Evolutionary conservation across 2,888 invertebrate species (phyloP).

Genomic region (Anoplius nigerrimus): DNA sequence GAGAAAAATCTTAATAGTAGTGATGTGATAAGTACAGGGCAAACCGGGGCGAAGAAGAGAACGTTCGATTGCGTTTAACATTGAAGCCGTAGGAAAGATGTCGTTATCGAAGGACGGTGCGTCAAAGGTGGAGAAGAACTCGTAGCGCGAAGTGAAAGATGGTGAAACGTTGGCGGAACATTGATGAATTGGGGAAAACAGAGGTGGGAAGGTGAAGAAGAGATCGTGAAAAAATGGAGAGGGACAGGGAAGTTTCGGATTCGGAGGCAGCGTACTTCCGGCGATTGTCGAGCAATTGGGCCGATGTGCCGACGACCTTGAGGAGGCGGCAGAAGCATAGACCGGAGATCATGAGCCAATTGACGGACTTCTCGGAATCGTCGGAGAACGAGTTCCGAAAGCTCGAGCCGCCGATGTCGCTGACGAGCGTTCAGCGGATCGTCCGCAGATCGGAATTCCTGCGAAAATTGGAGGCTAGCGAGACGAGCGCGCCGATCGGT

Average conservation of each 20-base stretch:
- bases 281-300: slow-evolving; percentile 70
- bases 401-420: slow-evolving; percentile 46
- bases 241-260: slow-evolving; percentile 72
- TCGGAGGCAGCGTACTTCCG: slow-evolving; percentile 69
- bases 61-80: neutral
- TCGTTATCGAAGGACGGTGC: no score
- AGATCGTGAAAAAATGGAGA: slow-evolving; percentile 37
- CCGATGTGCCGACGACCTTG: slow-evolving; percentile 73
- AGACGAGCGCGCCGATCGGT: slow-evolving; percentile 23
- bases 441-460: slow-evolving; percentile 68
- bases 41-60: neutral
- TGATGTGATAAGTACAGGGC: neutral
- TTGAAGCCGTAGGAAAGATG: no score
- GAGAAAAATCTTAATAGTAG: no score
- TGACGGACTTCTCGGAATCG: slow-evolving; percentile 70
- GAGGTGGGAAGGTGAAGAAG: no score
- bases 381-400: slow-evolving; percentile 66
- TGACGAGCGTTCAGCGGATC: slow-evolving; percentile 58
- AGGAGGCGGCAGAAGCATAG: slow-evolving; percentile 69
- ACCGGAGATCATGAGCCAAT: slow-evolving; percentile 71
- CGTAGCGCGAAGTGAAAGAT: no score
- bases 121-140: no score
- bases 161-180: no score
- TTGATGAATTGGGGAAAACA: neutral
- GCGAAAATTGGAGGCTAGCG: slow-evolving; percentile 41